Evolutionary conservation across 2,113 vertebrate species (phyloP), one percentile per base, ranked within the genome.

Genomic region (Atrichornis clamosus): DNA sequence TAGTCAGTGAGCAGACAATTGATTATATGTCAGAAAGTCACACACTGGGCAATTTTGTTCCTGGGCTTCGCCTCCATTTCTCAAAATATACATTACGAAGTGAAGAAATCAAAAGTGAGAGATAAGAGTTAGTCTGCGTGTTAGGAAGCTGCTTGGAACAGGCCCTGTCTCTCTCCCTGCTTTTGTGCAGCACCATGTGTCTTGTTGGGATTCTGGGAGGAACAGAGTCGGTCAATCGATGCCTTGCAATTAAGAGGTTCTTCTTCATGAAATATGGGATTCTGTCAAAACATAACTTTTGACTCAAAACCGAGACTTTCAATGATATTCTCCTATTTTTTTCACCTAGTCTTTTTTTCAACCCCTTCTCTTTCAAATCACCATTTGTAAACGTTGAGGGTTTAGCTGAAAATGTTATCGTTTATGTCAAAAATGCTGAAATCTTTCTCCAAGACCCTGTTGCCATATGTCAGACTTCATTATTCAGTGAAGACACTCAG

Each of bases 1-100:
- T 72, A 90, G 92, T 68, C 90, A 78, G 95, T 72, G 93, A 96
- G 93, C 95, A 96, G 93, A 84, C 96, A 88, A 96, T 96, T 97
- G 95, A 97, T 96, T 96, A 95, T 78, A 84, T 95, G 95, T 96
- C 96, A 97, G 44, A 90, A 92, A 96, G 95, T 94, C 92, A 96
- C 90, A 95, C 32, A 74, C 85, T 92, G 92, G 87, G 92, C 93
- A 96, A 94, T 95, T 95, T 94, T 41, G 83, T 95, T 96, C 69
- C 65, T 24, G 68, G 93, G 88, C 73, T 93, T 75, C 87, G 65
- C 88, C 77, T 95, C 80, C 80, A 76, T 95, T 95, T 90, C 88
- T 97, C 93, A 94, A 95, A 96, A 94, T 72, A 87, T 22, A 81
- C 1, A 5, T 75, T 93, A 52, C 69, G 69, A 91, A 96, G 93